Evolutionary conservation across 2,888 invertebrate genomes (phyloP).

Genomic region (Calameuta filiformis): DNA sequence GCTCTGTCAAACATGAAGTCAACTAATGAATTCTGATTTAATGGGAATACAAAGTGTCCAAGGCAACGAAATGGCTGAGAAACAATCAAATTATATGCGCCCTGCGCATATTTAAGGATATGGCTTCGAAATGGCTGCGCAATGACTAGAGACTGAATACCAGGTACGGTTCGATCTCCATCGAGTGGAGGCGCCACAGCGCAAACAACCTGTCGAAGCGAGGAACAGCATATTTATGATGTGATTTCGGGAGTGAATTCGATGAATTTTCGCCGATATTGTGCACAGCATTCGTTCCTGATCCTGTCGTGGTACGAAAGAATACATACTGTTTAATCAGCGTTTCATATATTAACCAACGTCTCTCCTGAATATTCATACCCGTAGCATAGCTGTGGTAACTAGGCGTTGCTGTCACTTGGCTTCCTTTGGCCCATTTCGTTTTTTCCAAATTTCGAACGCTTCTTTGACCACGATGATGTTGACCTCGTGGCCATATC

Average conservation of each 20-base stretch:
- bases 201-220: conserved; percentile 32
- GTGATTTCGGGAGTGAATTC: conserved; percentile 29
- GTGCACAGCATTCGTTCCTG: not conserved
- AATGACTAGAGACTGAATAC: conserved; percentile 5
- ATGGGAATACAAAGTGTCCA: not conserved
- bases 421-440: conserved; percentile 36
- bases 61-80: not conserved
- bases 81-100: not conserved
- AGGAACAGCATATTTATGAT: conserved; percentile 43
- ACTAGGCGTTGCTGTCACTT: conserved; percentile 59
- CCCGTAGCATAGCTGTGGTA: conserved; percentile 7
- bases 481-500: not conserved
- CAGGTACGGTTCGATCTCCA: conserved; percentile 13
- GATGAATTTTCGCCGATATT: conserved; percentile 26
- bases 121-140: not conserved
- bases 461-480: not conserved
- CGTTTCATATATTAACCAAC: not conserved
- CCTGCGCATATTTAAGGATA: not conserved
- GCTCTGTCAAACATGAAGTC: not conserved
- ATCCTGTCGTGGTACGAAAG: not conserved
- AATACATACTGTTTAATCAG: not conserved
- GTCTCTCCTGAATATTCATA: not conserved
- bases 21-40: not conserved
- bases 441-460: conserved; percentile 12
- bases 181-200: conserved; percentile 25